phyloP scores from a whole-genome alignment of 2,888 invertebrate species.

The Oscheius myriophilus region DNA sequence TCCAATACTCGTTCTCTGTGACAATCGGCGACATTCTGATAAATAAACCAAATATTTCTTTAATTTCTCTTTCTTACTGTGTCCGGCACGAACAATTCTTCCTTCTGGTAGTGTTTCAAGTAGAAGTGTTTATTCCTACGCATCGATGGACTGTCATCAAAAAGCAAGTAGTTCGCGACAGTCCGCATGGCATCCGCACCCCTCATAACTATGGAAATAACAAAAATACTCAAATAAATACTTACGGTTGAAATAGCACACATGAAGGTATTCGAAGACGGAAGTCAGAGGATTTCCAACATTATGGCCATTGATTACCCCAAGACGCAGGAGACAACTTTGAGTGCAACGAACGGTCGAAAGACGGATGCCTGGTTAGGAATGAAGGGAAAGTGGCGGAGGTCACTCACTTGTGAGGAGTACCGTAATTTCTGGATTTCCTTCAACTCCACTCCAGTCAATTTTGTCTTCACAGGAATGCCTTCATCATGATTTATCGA shows the following conservation, averaged over 20 bases:
- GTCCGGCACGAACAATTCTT: slow-evolving; percentile 50
- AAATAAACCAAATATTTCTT: background rate
- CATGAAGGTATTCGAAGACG: slow-evolving; percentile 64
- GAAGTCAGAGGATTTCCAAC: slow-evolving; percentile 59
- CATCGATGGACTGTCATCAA: slow-evolving; percentile 63
- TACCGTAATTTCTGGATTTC: slow-evolving; percentile 60
- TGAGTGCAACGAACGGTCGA: slow-evolving; percentile 59
- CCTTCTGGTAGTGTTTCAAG: slow-evolving; percentile 48
- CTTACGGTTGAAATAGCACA: slow-evolving; percentile 65
- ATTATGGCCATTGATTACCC: slow-evolving; percentile 60
- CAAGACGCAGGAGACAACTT: slow-evolving; percentile 54
- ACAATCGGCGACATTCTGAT: slow-evolving; percentile 48
- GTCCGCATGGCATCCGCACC: slow-evolving; percentile 63
- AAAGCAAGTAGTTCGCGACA: slow-evolving; percentile 62
- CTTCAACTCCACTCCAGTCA: slow-evolving; percentile 60
- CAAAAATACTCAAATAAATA: slow-evolving; percentile 7
- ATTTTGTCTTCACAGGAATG: slow-evolving; percentile 61
- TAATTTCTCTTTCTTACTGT: slow-evolving; percentile 24
- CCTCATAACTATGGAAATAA: slow-evolving; percentile 52
- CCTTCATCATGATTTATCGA: slow-evolving; percentile 34
- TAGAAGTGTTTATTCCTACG: slow-evolving; percentile 63
- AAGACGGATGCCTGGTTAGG: slow-evolving; percentile 43
- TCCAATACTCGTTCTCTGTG: slow-evolving; percentile 51
- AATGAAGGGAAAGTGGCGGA: background rate
- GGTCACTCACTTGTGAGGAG: slow-evolving; percentile 56